A percentile compares a stretch with the other conserved stretches of the same genome.
phyloP scores from a whole-genome alignment of 2,113 vertebrate species.

The Eulacestoma nigropectus region DNA sequence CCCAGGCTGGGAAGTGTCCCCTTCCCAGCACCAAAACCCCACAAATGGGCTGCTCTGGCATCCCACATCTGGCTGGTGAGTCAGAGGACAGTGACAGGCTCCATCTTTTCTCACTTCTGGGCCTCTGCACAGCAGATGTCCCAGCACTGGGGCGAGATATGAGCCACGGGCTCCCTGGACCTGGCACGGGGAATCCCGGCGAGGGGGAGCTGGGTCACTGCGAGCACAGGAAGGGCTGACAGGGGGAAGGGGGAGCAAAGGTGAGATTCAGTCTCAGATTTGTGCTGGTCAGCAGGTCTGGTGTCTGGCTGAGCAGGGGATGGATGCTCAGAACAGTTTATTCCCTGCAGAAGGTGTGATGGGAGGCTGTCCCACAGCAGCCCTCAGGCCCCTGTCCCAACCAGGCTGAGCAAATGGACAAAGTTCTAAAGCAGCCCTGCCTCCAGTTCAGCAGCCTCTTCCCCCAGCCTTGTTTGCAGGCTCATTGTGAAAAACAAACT shows the following conservation, averaged over 20 bases:
- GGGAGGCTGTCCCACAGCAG: not conserved
- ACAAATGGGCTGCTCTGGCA: not conserved
- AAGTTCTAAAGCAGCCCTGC: not conserved
- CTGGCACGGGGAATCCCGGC: rapidly evolving
- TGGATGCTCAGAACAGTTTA: not conserved
- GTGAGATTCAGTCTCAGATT: not conserved
- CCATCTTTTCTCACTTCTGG: not conserved
- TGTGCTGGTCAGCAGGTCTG: not conserved
- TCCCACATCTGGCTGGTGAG: not conserved
- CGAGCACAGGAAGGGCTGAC: rapidly evolving
- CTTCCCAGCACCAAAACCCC: not conserved
- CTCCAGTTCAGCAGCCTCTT: not conserved
- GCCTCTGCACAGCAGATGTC: not conserved
- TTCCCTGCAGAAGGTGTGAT: rapidly evolving
- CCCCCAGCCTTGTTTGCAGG: not conserved
- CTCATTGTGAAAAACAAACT: too few species aligned
- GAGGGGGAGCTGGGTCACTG: not conserved
- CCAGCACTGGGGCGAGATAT: rapidly evolving
- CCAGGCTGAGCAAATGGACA: not conserved
- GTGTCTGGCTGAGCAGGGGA: not conserved
- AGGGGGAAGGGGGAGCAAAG: not conserved
- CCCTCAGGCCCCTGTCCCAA: rapidly evolving
- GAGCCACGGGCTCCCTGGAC: not conserved
- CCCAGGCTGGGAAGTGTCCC: rapidly evolving
- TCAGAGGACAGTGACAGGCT: not conserved